A percentile compares a stretch with the other conserved stretches of the same genome.
Evolutionary conservation across 1,140 invertebrate genomes (phyloP).

Genomic region (Bombus vancouverensis): DNA sequence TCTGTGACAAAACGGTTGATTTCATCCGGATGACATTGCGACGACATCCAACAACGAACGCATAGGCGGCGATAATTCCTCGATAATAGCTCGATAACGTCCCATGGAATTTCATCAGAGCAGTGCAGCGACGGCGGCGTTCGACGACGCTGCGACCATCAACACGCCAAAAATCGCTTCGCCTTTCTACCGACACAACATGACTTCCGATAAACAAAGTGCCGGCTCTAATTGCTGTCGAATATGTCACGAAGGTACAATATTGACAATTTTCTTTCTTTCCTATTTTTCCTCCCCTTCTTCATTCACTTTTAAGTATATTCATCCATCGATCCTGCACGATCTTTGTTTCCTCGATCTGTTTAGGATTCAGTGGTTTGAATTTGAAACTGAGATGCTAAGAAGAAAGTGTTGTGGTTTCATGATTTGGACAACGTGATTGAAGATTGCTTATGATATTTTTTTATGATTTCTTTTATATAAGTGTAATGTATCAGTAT

Average conservation of each 20-base stretch:
- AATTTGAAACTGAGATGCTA: background rate
- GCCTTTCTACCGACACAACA: conserved; percentile 21
- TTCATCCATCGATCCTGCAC: background rate
- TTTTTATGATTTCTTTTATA: background rate
- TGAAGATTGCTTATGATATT: background rate
- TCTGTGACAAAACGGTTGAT: background rate
- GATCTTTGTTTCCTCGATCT: background rate
- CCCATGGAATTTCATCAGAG: conserved; percentile 23
- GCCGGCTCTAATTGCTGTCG: conserved; percentile 55
- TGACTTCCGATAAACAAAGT: conserved; percentile 55
- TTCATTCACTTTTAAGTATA: background rate
- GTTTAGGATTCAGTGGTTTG: background rate
- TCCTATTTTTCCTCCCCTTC: too few species aligned
- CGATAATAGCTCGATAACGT: conserved; percentile 42
- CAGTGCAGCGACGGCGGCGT: conserved; percentile 11
- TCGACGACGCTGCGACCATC: background rate
- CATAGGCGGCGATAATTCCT: conserved; percentile 32
- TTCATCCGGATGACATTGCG: background rate
- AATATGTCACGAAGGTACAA: conserved; percentile 73
- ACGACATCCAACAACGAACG: conserved; percentile 2
- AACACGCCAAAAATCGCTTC: conserved; percentile 6
- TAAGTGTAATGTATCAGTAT: too few species aligned
- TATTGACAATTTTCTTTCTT: background rate
- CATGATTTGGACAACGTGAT: too few species aligned
- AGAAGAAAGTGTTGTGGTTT: background rate